Percentiles rank a stretch among this genome's conserved stretches.
Conservation (phyloP, 2,888 invertebrate species). For the Hyppa rectilinea region DNA sequence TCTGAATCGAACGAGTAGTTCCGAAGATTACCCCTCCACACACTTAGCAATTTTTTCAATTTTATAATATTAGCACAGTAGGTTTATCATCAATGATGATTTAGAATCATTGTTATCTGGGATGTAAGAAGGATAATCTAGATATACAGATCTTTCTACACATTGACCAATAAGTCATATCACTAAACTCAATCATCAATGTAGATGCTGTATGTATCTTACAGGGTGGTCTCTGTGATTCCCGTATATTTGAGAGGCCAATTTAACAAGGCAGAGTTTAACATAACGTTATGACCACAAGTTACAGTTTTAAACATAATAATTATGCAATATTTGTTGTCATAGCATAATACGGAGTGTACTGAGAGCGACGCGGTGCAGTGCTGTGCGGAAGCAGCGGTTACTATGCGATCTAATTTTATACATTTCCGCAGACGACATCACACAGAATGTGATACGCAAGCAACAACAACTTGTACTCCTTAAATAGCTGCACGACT, state of each 20-base stretch:
- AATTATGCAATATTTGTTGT: constrained; percentile 20
- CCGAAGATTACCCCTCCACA: too few species aligned
- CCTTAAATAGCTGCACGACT: constrained; percentile 15
- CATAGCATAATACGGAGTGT: constrained; percentile 18
- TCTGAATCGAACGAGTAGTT: too few species aligned
- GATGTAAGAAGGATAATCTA: not conserved
- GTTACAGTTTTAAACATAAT: not conserved
- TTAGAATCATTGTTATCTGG: not conserved
- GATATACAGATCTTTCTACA: not conserved
- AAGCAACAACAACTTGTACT: constrained; percentile 5
- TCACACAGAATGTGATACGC: constrained; percentile 36
- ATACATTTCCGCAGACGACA: constrained; percentile 54
- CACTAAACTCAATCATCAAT: too few species aligned
- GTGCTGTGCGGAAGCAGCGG: constrained; percentile 48
- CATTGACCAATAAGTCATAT: not conserved
- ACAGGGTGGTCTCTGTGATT: too few species aligned
- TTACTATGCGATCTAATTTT: constrained; percentile 57
- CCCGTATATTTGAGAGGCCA: too few species aligned
- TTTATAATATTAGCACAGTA: too few species aligned
- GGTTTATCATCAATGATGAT: too few species aligned
- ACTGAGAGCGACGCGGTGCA: constrained; percentile 31
- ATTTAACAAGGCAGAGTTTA: too few species aligned
- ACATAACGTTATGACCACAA: too few species aligned
- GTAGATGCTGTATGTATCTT: too few species aligned
- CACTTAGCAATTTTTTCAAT: too few species aligned